Base-by-base conservation (phyloP, 2,113 vertebrate species). In the Epinephelus lanceolatus region DNA sequence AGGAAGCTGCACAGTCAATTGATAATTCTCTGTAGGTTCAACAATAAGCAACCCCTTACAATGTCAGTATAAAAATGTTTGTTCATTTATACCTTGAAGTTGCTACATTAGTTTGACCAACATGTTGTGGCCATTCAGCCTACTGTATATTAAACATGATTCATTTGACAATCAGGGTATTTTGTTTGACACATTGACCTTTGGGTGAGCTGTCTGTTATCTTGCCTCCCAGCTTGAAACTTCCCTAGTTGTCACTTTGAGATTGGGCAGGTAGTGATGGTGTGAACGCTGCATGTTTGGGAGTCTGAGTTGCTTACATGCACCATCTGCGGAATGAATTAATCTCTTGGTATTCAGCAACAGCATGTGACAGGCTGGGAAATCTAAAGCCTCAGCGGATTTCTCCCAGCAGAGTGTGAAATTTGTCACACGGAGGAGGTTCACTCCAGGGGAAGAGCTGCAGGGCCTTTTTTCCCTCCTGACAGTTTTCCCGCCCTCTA, bases 361-460 rank as follows among this genome's bases (percentile, higher is more conserved):
- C 83, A 65, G 87, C 70, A 75, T 83, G 82, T 74, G 89, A 90
- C 88, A 85, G 80, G 85, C 89, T 78, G 82, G 78, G 84, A 81
- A 90, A 90, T 74, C 63, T 83, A 83, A 85, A 89, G 89, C 85
- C 89, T 89, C 87, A 86, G 90, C 66, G 59, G 83, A 89, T 91
- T 91, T 78, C 63, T 88, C 87, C 72, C 91, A 83, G 82, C 76
- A 71, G 88, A 91, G 91, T 91, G 91, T 89, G 91, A 90, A 90
- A 94, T 94, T 88, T 91, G 91, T 93, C 92, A 92, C 84, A 89
- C 17, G 40, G 78, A 85, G 83, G 83, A 84, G 83, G 73, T 87
- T 92, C 86, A 78, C 88, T 81, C 81, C 78, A 59, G 83, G 88
- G 87, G 56, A 84, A 88, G 59, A 83, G 89, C 87, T 77, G 61